Base-by-base conservation (phyloP, 2,888 invertebrate species). In the Heterodera filipjevi region DNA sequence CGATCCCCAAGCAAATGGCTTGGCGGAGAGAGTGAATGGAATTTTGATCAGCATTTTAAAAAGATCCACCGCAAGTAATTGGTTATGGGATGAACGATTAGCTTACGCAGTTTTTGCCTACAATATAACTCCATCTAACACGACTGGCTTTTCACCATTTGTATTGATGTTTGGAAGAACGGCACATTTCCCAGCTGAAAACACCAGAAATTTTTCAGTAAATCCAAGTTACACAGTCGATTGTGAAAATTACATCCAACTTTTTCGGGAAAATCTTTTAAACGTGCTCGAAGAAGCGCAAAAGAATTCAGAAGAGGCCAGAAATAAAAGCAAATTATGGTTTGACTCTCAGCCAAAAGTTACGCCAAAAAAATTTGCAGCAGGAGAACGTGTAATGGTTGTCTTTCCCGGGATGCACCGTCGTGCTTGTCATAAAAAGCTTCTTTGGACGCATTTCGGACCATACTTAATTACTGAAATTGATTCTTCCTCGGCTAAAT, bases 1-100 rank as follows among this genome's bases (percentile, higher is more conserved):
- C 22, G 59, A 77, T 44, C 76, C 77, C 16, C 77, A 66, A 22
- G 75, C 76, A 12, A 77, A 77, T 35, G 77, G 77, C 2, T 16
- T 46, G 3, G 27, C 46, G 1, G 77, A 49, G 16, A 6, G 77
- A 30, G 22, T 44, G 10, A 77, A 77, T 19, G 35, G 39, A 44
- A 77, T 32, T 19, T 32, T 77, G 3, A 32, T 77, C 6, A 35
- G 44, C 39, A 72, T 72, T 32, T 16, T 72, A 5, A 35, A 44
- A 35, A 73, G 27, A 16, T 59, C 39, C 5, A 27, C 27, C 6
- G 22, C 59, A 22, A n/a, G 8, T 8, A 59, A 22, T 22, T 59
- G 59, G 59, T 5, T 3, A 6, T 59, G 59, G 59, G 59, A 59
- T 3, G 59, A 59, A 59, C 59, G 59, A 0, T 27, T 59, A 6